Percentiles rank a stretch among this genome's conserved stretches.
Evolutionary conservation across 1,140 invertebrate genomes (phyloP).

Genomic region (Aphaenogaster ashmeadi): DNA sequence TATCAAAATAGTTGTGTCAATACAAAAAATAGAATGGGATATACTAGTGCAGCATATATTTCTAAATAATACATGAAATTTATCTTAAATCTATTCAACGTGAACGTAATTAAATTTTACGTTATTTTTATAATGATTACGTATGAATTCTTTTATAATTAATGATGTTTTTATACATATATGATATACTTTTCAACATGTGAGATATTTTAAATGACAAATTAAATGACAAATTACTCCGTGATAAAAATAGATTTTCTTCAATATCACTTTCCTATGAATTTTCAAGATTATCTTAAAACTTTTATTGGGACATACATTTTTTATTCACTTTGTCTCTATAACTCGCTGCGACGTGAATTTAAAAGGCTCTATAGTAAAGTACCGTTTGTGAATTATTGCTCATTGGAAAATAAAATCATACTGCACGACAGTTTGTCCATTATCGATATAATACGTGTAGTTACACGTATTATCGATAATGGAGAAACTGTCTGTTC

Average conservation of each 20-base stretch:
- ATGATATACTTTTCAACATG: neutral
- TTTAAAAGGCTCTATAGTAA: neutral
- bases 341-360: neutral
- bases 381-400: neutral
- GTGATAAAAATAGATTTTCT: neutral
- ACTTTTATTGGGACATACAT: neutral
- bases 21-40: neutral
- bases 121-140: neutral
- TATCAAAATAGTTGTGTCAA: neutral
- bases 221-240: too few species aligned
- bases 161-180: neutral
- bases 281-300: neutral
- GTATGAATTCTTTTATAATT: neutral
- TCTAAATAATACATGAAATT: neutral
- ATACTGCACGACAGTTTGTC: neutral
- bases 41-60: neutral
- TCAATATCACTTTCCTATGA: neutral
- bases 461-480: neutral
- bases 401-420: slow-evolving; percentile 13
- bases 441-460: slow-evolving; percentile 22
- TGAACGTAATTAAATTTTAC: neutral
- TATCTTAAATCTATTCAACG: neutral
- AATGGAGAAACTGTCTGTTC: neutral
- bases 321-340: neutral
- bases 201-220: too few species aligned